Percentiles rank a stretch among this genome's conserved stretches.
These are phyloP conservation scores for Drosophila monieri DNA, from an alignment of 2,888 invertebrate genomes.

Conservation along the genomic window DNA sequence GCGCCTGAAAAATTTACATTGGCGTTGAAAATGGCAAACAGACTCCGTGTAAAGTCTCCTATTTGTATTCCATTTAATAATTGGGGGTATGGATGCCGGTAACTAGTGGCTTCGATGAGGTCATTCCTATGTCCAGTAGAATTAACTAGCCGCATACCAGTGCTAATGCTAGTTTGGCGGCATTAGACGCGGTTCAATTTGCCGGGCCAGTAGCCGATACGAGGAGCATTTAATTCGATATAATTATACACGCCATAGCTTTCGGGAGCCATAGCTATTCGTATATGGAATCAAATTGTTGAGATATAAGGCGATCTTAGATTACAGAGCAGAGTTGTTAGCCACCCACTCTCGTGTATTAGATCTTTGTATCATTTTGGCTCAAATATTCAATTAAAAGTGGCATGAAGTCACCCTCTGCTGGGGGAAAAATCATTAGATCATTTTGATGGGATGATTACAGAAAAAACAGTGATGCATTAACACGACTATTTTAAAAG, in stretches of 20 bases:
- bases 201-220: background rate
- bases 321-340: constrained; percentile 3
- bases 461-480: background rate
- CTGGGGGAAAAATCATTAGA: too few relatives aligned
- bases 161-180: constrained; percentile 27
- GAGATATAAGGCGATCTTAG: background rate
- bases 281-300: background rate
- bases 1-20: background rate
- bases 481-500: background rate
- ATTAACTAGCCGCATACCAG: constrained; percentile 33
- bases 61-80: constrained; percentile 30
- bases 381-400: background rate
- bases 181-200: constrained; percentile 10
- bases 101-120: constrained; percentile 26
- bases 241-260: constrained; percentile 11
- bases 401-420: background rate
- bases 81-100: constrained; percentile 13
- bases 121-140: constrained; percentile 28
- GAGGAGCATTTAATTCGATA: constrained; percentile 9
- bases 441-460: too few relatives aligned
- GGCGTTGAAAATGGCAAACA: background rate
- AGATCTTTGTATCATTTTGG: background rate
- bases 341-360: constrained; percentile 2
- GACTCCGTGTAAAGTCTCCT: constrained; percentile 1
- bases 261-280: background rate